phyloP scores from a whole-genome alignment of 2,888 invertebrate species.

The Apamea sordens region DNA sequence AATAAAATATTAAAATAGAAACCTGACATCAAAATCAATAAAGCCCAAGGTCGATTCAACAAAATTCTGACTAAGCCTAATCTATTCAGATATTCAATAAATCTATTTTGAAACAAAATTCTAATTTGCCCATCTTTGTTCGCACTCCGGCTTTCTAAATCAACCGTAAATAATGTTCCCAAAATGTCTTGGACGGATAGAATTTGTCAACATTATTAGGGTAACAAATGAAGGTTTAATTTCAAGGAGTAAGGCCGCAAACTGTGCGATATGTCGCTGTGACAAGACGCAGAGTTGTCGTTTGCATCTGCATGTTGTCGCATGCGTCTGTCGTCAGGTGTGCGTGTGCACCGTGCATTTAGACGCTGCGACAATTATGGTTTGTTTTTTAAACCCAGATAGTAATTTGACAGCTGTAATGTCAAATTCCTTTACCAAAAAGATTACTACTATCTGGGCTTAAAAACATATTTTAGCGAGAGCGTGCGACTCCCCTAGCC shows the following conservation, averaged over 20 bases:
- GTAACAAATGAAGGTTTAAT: conserved; percentile 54
- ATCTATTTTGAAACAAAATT: conserved; percentile 46
- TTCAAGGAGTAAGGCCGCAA: conserved; percentile 29
- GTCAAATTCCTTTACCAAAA: too few relatives aligned
- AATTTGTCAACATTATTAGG: conserved; percentile 62
- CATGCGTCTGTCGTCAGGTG: not conserved
- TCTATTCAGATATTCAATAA: conserved; percentile 53
- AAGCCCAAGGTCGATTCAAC: not conserved
- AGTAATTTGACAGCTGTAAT: too few relatives aligned
- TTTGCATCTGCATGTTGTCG: not conserved
- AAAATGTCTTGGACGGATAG: conserved; percentile 51
- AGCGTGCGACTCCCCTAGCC: not conserved
- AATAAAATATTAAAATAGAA: conserved; percentile 3
- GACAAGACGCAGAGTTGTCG: not conserved
- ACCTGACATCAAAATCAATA: conserved; percentile 30
- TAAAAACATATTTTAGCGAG: too few relatives aligned
- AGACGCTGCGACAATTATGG: not conserved
- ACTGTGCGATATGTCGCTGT: not conserved
- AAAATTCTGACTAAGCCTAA: conserved; percentile 40
- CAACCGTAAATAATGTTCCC: conserved; percentile 55
- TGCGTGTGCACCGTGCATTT: not conserved
- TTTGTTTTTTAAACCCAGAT: too few relatives aligned
- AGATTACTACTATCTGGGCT: too few relatives aligned
- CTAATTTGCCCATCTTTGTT: conserved; percentile 50
- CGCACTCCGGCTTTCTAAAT: conserved; percentile 42